Evolutionary conservation across 1,140 invertebrate genomes (phyloP), one percentile per base, ranked within the genome.

Genomic region (Dysdera silvatica): DNA sequence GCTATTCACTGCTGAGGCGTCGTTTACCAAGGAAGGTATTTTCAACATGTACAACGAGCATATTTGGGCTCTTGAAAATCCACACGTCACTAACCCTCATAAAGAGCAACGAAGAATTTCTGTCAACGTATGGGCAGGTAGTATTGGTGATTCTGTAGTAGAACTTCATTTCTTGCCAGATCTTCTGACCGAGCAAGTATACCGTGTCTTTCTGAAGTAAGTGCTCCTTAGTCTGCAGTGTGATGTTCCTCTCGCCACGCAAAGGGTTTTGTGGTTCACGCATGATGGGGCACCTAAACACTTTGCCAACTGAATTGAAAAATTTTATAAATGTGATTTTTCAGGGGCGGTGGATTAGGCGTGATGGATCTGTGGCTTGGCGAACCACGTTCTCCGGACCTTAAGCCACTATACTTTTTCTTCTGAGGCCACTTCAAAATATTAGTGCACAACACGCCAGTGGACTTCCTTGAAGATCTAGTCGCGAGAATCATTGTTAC

Each of bases 361-460:
- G 24, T 48, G 47, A 6, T n/a, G 47, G n/a, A n/a, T 12, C 47
- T 48, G 47, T 48, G 47, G 24, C 24, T 23, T 71, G 68, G 66
- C 65, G n/a, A 71, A 49, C 41, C 68, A 40, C 49, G 64, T 47
- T 71, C 65, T 29, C 70, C 68, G 8, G 66, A 73, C 63, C 55
- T 73, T 24, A 58, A 61, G 8, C 37, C 63, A 2, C 66, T 40
- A 1, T 60, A 71, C 45, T 71, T 70, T 60, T 69, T 69, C n/a
- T 56, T 71, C 8, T 71, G 68, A 66, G 68, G 62, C 1, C 68
- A 67, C 57, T 12, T 71, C 14, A 68, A 73, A 59, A 40, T 49
- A 6, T 32, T 56, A 47, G 67, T 69, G 16, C 71, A 70, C 43
- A 12, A 23, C 5, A 48, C 23, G 6, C 47, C 18, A 26, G 24